phyloP scores from a whole-genome alignment of 2,797 vertebrate genomes.

The Micromesistius poutassou region DNA sequence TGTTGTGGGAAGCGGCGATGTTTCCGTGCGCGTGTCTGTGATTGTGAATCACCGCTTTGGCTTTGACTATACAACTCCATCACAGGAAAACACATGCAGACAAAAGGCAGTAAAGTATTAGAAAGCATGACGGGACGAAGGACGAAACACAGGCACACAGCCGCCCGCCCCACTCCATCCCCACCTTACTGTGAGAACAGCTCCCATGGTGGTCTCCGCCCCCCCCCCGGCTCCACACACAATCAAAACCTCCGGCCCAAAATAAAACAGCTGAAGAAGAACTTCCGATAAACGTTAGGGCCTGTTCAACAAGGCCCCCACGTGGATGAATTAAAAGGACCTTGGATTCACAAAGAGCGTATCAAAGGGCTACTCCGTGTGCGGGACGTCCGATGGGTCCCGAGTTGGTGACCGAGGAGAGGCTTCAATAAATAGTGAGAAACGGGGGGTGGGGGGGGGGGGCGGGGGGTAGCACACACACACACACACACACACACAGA shows the following conservation, averaged over 20 bases:
- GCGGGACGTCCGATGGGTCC: background rate
- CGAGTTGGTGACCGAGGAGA: background rate
- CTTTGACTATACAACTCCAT: no score
- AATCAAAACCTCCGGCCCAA: background rate
- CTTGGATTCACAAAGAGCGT: no score
- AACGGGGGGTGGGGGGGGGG: background rate
- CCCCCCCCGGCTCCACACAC: background rate
- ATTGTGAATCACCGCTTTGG: background rate
- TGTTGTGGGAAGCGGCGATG: background rate
- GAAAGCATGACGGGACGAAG: background rate
- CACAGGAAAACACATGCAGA: no score
- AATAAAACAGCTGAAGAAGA: background rate
- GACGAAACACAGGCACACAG: background rate
- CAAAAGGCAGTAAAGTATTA: background rate
- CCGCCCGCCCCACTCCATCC: conserved; percentile 7
- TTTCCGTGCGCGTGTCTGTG: background rate
- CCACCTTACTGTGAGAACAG: conserved; percentile 51
- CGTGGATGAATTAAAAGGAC: no score
- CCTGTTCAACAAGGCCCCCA: background rate
- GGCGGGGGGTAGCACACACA: no score
- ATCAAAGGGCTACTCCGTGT: background rate
- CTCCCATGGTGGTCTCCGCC: conserved; percentile 39
- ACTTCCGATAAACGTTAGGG: background rate
- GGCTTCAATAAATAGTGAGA: background rate
- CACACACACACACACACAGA: no score